Base-by-base conservation (phyloP, 2,888 invertebrate genomes). In the Ceratothoa steindachneri region DNA sequence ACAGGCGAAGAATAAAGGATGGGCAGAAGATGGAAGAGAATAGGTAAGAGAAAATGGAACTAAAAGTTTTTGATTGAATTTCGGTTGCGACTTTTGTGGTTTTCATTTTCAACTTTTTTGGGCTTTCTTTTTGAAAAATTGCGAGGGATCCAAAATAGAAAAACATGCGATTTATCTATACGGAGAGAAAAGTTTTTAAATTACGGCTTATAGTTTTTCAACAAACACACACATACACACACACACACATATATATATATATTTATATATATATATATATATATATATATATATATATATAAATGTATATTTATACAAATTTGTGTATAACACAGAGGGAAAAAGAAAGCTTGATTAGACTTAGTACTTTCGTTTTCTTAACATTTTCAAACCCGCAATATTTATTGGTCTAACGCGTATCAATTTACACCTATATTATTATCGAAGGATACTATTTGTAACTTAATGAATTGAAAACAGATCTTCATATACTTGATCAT, bases 181-280 rank as follows among this genome's bases (percentile, higher is more conserved):
- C 71, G 30, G 19, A 60, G 69, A 30, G 22, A 55, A 55, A 69
- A 69, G 69, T 69, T 69, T 53, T 19, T 55, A 55, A 69, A 69
- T 69, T 69, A 69, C 22, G 30, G 71, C n/a, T 41, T 27, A 41
- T 41, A 27, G 12, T 67, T 29, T 29, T 15, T 15, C 1, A 19
- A 19, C 30, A 67, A n/a, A 67, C n/a, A 30, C n/a, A 67, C n/a
- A 67, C 30, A 67, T 30, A 28, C 30, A 30, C 12, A 67, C 30
- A 67, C 30, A 67, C n/a, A 1, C 28, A 67, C 28, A 67, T 67
- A 28, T 24, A 24, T 67, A 15, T 67, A 67, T 29, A 28, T 15
- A 3, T 30, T 30, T 30, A 67, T 30, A 67, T 30, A 30, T 28
- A 67, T 28, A 67, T 67, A 67, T 30, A 28, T 67, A 30, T 30